Evolutionary conservation across 2,888 invertebrate genomes (phyloP).

Genomic region (Clanis bilineata): DNA sequence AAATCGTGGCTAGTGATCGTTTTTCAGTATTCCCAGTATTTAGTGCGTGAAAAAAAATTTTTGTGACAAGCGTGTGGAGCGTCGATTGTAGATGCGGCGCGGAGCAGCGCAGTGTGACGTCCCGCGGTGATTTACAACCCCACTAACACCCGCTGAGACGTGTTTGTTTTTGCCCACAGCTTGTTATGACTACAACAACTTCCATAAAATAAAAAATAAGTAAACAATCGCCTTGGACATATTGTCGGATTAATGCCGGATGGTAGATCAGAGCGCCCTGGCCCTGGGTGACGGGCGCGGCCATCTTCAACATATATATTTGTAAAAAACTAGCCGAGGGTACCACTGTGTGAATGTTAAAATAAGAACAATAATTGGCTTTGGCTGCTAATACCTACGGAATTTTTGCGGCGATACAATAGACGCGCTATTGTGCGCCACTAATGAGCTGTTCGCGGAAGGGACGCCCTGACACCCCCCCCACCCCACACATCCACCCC

Average conservation of each 20-base stretch:
- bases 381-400: background rate
- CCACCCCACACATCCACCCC: background rate
- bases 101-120: conserved; percentile 33
- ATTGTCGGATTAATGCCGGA: background rate
- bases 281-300: background rate
- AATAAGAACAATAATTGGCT: background rate
- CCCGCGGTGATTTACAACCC: conserved; percentile 36
- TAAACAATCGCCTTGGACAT: conserved; percentile 10
- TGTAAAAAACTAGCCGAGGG: background rate
- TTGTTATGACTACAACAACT: conserved; percentile 11
- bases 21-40: conserved; percentile 50
- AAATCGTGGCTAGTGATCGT: conserved; percentile 36
- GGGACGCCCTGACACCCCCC: background rate
- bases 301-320: background rate
- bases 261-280: background rate
- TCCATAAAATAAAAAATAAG: background rate
- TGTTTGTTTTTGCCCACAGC: conserved; percentile 13
- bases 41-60: conserved; percentile 37
- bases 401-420: background rate
- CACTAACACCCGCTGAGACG: background rate
- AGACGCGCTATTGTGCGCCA: background rate
- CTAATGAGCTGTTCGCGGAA: conserved; percentile 11
- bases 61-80: conserved; percentile 44
- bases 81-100: conserved; percentile 33
- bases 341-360: background rate